A percentile compares a stretch with the other conserved stretches of the same genome.
These are phyloP conservation scores for Pantherophis alleghaniensis DNA, from an alignment of 2,797 vertebrate genomes.

Conservation along the genomic window DNA sequence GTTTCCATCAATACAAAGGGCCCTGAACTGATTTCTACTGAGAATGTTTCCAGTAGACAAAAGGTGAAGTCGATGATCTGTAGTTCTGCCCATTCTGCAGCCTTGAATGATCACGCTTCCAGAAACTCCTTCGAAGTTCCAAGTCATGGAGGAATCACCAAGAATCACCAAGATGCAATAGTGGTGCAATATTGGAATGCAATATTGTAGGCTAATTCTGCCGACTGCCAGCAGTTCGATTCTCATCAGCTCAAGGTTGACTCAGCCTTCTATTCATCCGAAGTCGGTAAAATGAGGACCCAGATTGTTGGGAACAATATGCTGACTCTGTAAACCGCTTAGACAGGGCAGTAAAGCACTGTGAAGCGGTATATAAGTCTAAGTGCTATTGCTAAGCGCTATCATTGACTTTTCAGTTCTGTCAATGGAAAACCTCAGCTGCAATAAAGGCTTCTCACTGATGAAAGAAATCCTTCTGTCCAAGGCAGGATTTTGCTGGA, in stretches of 20 bases:
- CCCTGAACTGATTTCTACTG: not conserved
- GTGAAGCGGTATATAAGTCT: not conserved
- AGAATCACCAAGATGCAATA: not conserved
- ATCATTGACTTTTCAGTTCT: not conserved
- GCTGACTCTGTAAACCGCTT: not conserved
- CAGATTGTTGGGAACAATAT: not conserved
- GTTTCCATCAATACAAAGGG: not conserved
- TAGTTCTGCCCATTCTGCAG: not conserved
- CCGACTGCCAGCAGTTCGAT: not conserved
- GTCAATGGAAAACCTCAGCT: not conserved
- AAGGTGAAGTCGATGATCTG: not conserved
- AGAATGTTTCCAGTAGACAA: not conserved
- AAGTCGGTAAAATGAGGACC: not conserved
- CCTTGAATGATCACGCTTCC: not conserved
- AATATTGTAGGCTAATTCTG: not conserved
- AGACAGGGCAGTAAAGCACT: not conserved
- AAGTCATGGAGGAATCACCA: not conserved
- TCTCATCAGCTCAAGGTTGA: no score
- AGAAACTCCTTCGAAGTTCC: not conserved
- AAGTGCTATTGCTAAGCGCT: not conserved
- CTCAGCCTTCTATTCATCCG: no score
- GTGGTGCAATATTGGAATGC: not conserved
- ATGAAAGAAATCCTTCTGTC: not conserved
- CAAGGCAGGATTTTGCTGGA: not conserved
- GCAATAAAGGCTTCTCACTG: not conserved